Percentiles rank a stretch among this genome's conserved stretches.
These are phyloP conservation scores for Manacus vitellinus DNA, from an alignment of 2,113 vertebrate species.

Conservation along the genomic window DNA sequence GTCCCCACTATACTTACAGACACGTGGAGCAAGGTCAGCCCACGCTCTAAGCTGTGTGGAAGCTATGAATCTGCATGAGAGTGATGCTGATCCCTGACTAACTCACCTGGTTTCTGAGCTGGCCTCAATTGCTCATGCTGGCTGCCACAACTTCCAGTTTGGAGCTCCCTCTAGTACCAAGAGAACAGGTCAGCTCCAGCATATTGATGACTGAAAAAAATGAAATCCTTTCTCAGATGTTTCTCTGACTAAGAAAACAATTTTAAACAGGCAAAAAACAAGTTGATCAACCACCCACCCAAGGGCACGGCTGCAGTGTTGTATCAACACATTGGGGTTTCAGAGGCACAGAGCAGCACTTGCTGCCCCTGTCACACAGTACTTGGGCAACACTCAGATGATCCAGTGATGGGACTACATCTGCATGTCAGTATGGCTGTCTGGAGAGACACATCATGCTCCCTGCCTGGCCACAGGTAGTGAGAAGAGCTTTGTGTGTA, in stretches of 20 bases:
- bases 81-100: background rate
- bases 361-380: background rate
- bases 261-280: background rate
- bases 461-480: background rate
- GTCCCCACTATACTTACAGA: background rate
- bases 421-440: fast-evolving
- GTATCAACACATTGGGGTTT: fast-evolving
- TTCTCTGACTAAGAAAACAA: background rate
- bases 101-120: background rate
- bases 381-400: background rate
- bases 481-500: background rate
- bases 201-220: fast-evolving
- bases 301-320: background rate
- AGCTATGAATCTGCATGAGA: background rate
- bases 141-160: background rate
- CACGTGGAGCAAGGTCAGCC: background rate
- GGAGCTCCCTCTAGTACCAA: background rate
- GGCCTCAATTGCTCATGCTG: background rate
- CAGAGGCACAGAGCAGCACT: background rate
- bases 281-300: background rate
- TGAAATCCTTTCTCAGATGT: background rate
- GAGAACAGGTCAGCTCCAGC: background rate
- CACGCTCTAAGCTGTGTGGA: background rate
- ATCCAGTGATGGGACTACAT: fast-evolving
- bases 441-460: background rate